Evolutionary conservation across 2,888 invertebrate genomes (phyloP).

Genomic region (Mesodorylaimus sp.): DNA sequence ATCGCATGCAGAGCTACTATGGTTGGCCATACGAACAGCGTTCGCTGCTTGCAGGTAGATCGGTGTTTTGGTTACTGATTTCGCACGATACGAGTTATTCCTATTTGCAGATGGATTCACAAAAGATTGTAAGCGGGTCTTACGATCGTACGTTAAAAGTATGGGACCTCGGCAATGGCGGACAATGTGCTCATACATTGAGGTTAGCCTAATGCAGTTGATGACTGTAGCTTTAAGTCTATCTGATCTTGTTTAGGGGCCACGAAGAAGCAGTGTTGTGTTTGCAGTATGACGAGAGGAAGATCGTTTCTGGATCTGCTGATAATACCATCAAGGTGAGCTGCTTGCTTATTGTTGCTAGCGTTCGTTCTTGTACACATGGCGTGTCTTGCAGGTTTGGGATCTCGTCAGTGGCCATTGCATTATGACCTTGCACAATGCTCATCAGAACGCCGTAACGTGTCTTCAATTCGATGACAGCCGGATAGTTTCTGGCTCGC

Average conservation of each 20-base stretch:
- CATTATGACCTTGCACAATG: slow-evolving; percentile 32
- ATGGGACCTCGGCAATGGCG: slow-evolving; percentile 36
- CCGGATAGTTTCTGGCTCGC: slow-evolving; percentile 37
- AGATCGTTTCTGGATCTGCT: slow-evolving; percentile 36
- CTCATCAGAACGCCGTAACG: slow-evolving; percentile 39
- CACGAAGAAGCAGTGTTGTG: slow-evolving; percentile 38
- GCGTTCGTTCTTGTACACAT: too few relatives aligned
- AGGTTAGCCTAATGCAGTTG: slow-evolving; percentile 17
- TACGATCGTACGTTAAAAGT: slow-evolving; percentile 37
- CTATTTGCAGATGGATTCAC: slow-evolving; percentile 25
- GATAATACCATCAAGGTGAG: slow-evolving; percentile 37
- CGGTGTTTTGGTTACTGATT: neutral
- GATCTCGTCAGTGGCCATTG: slow-evolving; percentile 32
- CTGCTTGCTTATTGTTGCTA: slow-evolving; percentile 1
- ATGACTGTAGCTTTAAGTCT: neutral
- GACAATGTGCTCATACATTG: slow-evolving; percentile 34
- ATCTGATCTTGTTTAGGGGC: slow-evolving; percentile 25
- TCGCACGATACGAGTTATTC: neutral
- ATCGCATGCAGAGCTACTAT: slow-evolving; percentile 40
- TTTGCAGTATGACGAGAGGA: slow-evolving; percentile 33
- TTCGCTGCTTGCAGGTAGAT: slow-evolving; percentile 37
- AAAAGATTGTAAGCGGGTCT: slow-evolving; percentile 37
- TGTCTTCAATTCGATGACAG: slow-evolving; percentile 36
- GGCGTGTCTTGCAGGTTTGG: slow-evolving; percentile 31
- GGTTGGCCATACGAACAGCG: slow-evolving; percentile 37